phyloP scores from a whole-genome alignment of 2,888 invertebrate genomes.

The Cephus pulcher region DNA sequence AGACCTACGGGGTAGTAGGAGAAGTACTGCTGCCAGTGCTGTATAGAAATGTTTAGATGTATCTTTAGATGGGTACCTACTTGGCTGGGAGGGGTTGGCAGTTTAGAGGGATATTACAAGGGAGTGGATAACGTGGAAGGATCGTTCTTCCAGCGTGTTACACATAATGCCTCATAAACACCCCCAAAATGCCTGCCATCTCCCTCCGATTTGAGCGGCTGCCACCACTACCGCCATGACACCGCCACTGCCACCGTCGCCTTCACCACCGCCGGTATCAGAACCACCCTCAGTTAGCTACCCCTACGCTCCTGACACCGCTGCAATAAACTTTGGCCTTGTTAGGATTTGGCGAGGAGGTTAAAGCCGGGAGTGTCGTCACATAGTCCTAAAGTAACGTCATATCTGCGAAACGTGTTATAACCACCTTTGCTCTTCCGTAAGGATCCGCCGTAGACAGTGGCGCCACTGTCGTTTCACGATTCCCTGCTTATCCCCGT shows the following conservation, averaged over 20 bases:
- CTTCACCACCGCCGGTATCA: conserved; percentile 49
- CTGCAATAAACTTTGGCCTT: conserved; percentile 60
- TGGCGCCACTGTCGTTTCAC: neutral
- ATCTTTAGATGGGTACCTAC: neutral
- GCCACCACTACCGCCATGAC: conserved; percentile 34
- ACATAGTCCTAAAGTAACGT: neutral
- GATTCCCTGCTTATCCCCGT: neutral
- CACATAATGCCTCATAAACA: conserved; percentile 67
- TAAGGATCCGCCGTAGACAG: neutral
- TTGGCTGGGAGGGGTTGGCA: neutral
- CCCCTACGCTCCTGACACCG: conserved; percentile 46
- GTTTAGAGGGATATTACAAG: conserved; percentile 17
- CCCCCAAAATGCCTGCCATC: conserved; percentile 62
- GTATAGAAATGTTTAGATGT: neutral
- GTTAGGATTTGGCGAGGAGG: conserved; percentile 39
- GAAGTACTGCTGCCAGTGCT: neutral
- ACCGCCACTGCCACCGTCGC: conserved; percentile 23
- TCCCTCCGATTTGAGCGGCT: conserved; percentile 50
- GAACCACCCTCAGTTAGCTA: conserved; percentile 15
- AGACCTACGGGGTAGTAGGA: neutral
- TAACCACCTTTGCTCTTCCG: neutral
- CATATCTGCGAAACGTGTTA: neutral
- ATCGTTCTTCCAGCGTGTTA: conserved; percentile 65
- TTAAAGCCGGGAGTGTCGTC: conserved; percentile 4
- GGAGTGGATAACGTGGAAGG: conserved; percentile 31